Evolutionary conservation across 2,113 vertebrate genomes (phyloP).

Genomic region (Oreochromis aureus): DNA sequence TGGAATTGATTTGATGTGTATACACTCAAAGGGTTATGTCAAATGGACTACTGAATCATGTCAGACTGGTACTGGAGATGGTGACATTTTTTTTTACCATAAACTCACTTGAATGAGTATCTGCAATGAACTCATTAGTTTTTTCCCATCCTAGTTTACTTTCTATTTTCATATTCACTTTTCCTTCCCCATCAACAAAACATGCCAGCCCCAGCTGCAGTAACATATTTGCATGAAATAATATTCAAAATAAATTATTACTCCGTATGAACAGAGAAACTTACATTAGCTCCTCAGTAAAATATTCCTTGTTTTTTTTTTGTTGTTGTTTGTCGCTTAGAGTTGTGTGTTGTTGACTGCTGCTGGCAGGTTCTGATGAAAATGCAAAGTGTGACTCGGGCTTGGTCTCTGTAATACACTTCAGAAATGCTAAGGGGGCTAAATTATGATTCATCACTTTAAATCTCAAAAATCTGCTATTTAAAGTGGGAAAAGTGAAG

Average conservation of each 20-base stretch:
- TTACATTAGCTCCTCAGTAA: background rate
- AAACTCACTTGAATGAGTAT: background rate
- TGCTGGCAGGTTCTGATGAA: rapidly evolving
- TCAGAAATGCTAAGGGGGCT: background rate
- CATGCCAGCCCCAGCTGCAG: background rate
- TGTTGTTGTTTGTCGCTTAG: background rate
- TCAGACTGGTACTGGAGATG: background rate
- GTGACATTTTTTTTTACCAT: background rate
- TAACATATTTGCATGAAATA: background rate
- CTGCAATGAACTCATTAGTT: background rate
- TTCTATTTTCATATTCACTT: background rate
- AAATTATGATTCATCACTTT: background rate
- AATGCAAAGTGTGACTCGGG: background rate
- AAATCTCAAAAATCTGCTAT: background rate
- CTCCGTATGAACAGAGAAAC: background rate
- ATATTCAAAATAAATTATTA: background rate
- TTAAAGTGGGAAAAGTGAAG: background rate
- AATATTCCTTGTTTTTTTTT: background rate
- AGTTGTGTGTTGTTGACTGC: background rate
- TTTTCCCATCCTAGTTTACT: background rate
- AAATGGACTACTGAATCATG: background rate
- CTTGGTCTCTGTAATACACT: background rate
- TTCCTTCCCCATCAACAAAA: background rate
- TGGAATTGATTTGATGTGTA: background rate
- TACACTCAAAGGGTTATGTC: background rate